phyloP scores from a whole-genome alignment of 2,113 vertebrate genomes.

The Varanus komodoensis region DNA sequence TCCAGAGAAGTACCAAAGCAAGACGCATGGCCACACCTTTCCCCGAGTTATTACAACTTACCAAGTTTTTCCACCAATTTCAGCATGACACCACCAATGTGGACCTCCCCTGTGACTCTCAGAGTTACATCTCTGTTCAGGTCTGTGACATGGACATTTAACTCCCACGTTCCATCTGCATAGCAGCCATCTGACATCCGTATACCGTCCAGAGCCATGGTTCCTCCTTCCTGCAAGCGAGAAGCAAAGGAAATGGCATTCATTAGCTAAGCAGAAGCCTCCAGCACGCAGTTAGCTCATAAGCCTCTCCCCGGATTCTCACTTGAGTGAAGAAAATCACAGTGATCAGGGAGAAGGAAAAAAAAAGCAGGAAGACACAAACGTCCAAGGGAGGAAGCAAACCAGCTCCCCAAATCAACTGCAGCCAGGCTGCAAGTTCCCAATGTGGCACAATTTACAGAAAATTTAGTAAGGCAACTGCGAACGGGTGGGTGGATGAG shows the following conservation, averaged over 20 bases:
- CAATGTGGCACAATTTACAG: not conserved
- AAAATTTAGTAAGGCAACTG: not conserved
- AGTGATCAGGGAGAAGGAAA: not conserved
- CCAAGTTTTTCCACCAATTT: constrained; percentile 97
- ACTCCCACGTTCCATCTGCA: constrained; percentile 97
- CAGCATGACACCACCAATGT: constrained; percentile 99
- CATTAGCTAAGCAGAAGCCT: constrained; percentile 45
- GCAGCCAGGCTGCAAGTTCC: not conserved
- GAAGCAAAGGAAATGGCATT: constrained; percentile 71
- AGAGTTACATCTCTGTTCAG: constrained; percentile 94
- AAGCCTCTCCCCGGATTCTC: not conserved
- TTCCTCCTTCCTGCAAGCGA: constrained; percentile 75
- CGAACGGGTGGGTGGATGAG: not conserved
- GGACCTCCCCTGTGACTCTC: constrained; percentile 95
- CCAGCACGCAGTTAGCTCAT: not conserved
- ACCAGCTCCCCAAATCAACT: not conserved
- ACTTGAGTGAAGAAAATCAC: not conserved
- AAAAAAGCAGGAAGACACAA: not conserved
- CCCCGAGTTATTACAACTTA: constrained; percentile 70
- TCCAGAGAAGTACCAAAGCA: not conserved
- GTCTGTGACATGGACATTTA: constrained; percentile 96
- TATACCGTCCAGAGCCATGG: constrained; percentile 98
- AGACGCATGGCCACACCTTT: not conserved
- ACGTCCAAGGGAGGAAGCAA: not conserved
- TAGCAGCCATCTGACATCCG: constrained; percentile 99